Conservation (phyloP, 2,113 vertebrate genomes). For the Limnothrissa miodon region DNA sequence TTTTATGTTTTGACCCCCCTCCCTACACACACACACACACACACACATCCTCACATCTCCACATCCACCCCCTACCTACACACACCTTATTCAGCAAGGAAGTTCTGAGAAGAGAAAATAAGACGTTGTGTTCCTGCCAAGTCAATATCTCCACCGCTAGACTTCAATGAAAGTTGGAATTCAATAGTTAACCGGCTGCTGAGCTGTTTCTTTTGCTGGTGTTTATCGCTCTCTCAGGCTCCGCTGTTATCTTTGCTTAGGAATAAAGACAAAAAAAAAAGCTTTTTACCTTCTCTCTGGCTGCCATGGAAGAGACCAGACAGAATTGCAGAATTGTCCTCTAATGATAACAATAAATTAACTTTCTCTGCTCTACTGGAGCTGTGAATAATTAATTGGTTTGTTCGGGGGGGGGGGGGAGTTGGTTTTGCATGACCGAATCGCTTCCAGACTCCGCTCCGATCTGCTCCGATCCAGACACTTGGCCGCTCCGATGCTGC, state of each 20-base stretch:
- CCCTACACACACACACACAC: not conserved
- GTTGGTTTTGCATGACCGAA: constrained; percentile 63
- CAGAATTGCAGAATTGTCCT: constrained; percentile 45
- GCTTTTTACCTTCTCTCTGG: not conserved
- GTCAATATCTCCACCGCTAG: not conserved
- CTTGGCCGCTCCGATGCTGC: constrained; percentile 48
- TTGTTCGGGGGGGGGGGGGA: constrained; percentile 61
- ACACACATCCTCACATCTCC: too few species aligned
- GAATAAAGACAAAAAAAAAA: not conserved
- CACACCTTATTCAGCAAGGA: not conserved
- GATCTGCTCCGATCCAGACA: constrained; percentile 44
- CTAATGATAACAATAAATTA: constrained; percentile 76
- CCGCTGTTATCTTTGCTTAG: not conserved
- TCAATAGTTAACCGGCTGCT: not conserved
- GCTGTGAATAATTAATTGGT: constrained; percentile 75
- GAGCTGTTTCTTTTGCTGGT: not conserved
- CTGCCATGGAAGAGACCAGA: constrained; percentile 50
- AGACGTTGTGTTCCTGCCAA: not conserved
- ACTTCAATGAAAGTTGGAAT: not conserved
- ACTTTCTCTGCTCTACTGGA: constrained; percentile 68
- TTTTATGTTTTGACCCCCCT: not conserved
- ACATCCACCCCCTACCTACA: not conserved
- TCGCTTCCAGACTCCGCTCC: constrained; percentile 39
- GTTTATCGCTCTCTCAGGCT: not conserved
- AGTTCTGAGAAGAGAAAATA: not conserved